phyloP scores from a whole-genome alignment of 2,113 vertebrate genomes.

The Oreochromis tanganicae region DNA sequence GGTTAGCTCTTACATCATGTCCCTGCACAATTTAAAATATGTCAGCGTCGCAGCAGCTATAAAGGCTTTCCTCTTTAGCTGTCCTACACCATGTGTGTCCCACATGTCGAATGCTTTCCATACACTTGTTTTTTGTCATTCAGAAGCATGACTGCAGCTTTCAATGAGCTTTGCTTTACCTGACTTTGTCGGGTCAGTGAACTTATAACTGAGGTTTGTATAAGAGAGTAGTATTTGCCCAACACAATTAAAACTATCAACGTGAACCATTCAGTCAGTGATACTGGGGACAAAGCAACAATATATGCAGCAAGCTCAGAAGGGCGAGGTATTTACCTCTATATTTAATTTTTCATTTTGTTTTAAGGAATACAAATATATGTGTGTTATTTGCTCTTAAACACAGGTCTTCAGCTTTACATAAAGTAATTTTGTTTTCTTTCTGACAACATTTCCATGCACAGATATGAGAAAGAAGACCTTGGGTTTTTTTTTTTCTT shows the following conservation, averaged over 20 bases:
- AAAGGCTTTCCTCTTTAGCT: neutral
- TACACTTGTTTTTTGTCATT: neutral
- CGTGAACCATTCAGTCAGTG: neutral
- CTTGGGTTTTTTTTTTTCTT: fast-evolving
- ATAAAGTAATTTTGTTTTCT: neutral
- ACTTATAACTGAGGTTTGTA: neutral
- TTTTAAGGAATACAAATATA: neutral
- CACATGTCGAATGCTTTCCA: neutral
- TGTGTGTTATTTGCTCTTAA: neutral
- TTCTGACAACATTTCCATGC: neutral
- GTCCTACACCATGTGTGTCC: neutral
- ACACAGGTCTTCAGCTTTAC: neutral
- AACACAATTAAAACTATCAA: neutral
- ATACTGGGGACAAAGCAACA: neutral
- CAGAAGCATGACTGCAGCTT: neutral
- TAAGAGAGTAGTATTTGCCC: neutral
- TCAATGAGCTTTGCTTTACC: neutral
- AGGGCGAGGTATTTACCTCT: neutral
- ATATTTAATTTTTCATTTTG: neutral
- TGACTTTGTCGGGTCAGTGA: neutral
- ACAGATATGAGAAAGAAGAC: neutral
- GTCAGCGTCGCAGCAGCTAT: neutral
- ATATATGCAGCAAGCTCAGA: neutral
- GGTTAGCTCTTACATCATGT: neutral
- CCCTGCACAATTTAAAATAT: neutral